Percentiles rank a stretch among this genome's conserved stretches.
These are phyloP conservation scores for Sebastes diploproa DNA, from an alignment of 2,797 vertebrate genomes.

Conservation along the genomic window DNA sequence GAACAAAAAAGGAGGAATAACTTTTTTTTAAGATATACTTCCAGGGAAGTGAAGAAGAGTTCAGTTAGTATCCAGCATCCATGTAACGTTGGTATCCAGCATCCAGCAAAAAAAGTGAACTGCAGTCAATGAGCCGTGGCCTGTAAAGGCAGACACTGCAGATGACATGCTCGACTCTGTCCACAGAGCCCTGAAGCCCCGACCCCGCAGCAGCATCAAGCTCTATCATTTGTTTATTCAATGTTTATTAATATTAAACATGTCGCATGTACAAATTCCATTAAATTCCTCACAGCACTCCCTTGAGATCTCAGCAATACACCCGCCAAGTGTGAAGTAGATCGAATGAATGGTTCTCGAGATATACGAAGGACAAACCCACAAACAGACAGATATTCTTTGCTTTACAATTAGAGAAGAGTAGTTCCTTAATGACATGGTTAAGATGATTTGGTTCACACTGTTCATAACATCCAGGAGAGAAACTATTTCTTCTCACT, in stretches of 20 bases:
- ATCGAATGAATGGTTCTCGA: not conserved
- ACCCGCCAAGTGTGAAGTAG: not conserved
- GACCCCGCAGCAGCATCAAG: no score
- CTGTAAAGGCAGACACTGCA: no score
- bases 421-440: not conserved
- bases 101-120: no score
- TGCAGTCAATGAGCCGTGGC: no score
- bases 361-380: not conserved
- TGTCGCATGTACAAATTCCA: not conserved
- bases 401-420: not conserved
- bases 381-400: not conserved
- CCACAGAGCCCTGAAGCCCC: no score
- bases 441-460: not conserved
- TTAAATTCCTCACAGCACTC: not conserved
- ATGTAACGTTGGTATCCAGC: no score
- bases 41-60: no score
- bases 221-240: no score
- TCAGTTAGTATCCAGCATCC: no score
- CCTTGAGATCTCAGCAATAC: not conserved
- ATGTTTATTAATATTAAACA: not conserved
- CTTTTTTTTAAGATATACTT: no score
- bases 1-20: no score
- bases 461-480: not conserved
- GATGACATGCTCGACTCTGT: no score
- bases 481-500: not conserved